These are phyloP conservation scores for Periophthalmus magnuspinnatus DNA, from an alignment of 2,797 vertebrate genomes.

Conservation along the genomic window DNA sequence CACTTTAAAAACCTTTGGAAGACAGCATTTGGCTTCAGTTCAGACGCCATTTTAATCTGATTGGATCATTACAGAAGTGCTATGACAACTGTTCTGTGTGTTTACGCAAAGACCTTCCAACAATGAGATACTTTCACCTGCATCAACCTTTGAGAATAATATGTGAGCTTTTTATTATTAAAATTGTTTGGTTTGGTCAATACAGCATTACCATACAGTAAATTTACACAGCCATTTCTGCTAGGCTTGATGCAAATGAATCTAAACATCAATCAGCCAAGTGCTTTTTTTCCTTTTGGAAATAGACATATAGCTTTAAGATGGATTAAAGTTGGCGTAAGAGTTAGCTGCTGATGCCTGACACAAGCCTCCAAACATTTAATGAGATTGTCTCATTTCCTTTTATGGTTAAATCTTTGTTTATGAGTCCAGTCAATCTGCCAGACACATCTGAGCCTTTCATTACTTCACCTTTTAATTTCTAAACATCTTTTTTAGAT, in stretches of 20 bases:
- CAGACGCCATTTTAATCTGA: constrained; percentile 10
- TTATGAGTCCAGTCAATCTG: background rate
- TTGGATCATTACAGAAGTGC: constrained; percentile 7
- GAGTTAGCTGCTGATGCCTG: background rate
- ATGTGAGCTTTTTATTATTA: background rate
- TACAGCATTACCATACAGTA: background rate
- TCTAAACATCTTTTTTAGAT: background rate
- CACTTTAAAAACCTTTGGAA: constrained; percentile 3
- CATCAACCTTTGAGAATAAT: background rate
- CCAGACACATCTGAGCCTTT: background rate
- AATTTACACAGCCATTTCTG: background rate
- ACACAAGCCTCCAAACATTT: constrained; percentile 6
- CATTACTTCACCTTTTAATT: background rate
- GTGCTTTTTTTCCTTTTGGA: background rate
- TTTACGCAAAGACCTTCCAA: constrained; percentile 1
- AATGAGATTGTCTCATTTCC: constrained; percentile 5
- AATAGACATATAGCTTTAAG: background rate
- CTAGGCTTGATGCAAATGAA: background rate
- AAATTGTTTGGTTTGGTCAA: background rate
- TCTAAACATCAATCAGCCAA: background rate
- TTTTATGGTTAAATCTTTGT: background rate
- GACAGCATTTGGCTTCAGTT: background rate
- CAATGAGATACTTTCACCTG: background rate
- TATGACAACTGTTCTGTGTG: background rate
- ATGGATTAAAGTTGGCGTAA: background rate